Base-by-base conservation (phyloP, 2,888 invertebrate genomes). In the Drosophila ustulata region DNA sequence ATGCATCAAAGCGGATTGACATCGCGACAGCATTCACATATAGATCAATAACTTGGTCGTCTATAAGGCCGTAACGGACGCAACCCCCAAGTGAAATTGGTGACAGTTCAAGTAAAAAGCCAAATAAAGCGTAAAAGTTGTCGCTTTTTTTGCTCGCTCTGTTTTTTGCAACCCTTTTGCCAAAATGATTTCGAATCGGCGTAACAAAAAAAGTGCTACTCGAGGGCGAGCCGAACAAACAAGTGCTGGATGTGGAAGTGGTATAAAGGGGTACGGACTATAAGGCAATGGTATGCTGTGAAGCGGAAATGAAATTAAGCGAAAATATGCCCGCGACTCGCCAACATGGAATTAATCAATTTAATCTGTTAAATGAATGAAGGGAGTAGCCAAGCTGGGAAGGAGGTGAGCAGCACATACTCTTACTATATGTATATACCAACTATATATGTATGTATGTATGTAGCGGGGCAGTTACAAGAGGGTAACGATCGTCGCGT, bases 311-410 rank as follows among this genome's bases (percentile, higher is more conserved):
- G 83, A 85, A 90, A 89, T 91, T 90, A 91, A 84, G 89, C 89
- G 83, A 85, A 56, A 88, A 88, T 88, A 83, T 83, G 83, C 82
- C 83, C 74, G 56, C 80, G 67, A 74, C 82, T 50, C 71, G 66
- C 74, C 75, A 53, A 62, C 84, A 91, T 91, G 89, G 82, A 91
- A 91, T 91, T 92, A 91, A 91, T 92, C 91, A 92, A 91, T 91
- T 92, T 91, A 91, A 92, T 91, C 90, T 84, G 80, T 81, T 85
- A 89, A 90, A 89, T 88, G 82, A 82, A 47, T 25, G 28, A 28
- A 23, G 18, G 39, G 39, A n/a, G 39, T 13, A 39, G 39, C 13
- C 11, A 37, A 13, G 39, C 5, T 6, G 13, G 59, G 13, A 55
- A 30, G 37, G 61, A 65, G 46, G 26, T 34, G 46, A 37, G 26